These are phyloP conservation scores for Hyaena hyaena DNA, from an alignment of 2,113 vertebrate species.

Conservation along the genomic window DNA sequence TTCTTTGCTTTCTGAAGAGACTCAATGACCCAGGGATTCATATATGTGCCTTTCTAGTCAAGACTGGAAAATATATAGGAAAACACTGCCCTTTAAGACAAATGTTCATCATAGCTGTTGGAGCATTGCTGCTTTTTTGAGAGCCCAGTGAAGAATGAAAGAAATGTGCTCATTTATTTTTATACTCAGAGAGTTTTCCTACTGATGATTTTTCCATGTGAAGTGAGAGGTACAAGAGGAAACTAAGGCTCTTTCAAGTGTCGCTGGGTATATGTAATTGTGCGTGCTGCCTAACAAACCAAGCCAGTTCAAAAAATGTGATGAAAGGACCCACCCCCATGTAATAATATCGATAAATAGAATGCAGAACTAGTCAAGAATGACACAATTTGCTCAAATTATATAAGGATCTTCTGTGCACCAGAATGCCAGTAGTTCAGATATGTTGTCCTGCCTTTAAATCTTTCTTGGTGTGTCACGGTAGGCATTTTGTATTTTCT, in stretches of 20 bases:
- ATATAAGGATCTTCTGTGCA: not conserved
- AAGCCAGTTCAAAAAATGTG: not conserved
- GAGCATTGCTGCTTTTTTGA: not conserved
- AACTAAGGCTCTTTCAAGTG: not conserved
- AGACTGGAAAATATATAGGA: not conserved
- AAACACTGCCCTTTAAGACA: not conserved
- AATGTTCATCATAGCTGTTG: not conserved
- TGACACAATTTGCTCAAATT: not conserved
- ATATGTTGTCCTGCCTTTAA: not conserved
- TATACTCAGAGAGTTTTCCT: not conserved
- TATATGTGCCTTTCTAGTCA: not conserved
- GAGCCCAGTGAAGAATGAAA: not conserved
- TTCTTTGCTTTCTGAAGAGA: not conserved
- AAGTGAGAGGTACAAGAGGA: not conserved
- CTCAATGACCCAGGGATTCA: not conserved
- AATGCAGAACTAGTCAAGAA: not conserved
- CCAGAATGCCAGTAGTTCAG: not conserved
- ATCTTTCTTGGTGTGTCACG: not conserved
- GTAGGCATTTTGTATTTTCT: constrained; percentile 9
- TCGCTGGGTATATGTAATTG: not conserved
- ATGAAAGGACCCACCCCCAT: not conserved
- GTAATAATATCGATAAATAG: not conserved
- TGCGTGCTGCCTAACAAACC: not conserved
- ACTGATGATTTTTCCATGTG: constrained; percentile 5
- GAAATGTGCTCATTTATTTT: constrained; percentile 37